These are phyloP conservation scores for Coelopa pilipes DNA, from an alignment of 2,888 invertebrate genomes.

Conservation along the genomic window DNA sequence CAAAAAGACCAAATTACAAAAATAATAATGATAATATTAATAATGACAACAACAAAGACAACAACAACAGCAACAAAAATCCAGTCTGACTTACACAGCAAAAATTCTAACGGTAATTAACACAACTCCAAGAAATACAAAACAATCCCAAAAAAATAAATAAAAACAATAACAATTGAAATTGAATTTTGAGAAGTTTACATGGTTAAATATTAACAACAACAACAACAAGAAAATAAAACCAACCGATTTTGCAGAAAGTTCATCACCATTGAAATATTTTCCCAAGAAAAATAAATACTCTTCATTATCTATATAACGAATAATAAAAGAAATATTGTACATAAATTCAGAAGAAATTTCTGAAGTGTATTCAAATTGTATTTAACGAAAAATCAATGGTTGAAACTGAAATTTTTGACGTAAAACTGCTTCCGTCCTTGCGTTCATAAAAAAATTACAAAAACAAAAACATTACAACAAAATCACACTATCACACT, in stretches of 20 bases:
- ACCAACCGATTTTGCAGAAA: neutral
- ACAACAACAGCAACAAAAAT: neutral
- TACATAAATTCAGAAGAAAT: too few species aligned
- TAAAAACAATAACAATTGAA: neutral
- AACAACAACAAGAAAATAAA: slow-evolving; percentile 4
- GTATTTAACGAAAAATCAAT: too few species aligned
- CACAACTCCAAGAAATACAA: slow-evolving; percentile 16
- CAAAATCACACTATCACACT: neutral
- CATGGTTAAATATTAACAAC: neutral
- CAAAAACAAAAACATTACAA: neutral
- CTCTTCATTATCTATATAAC: too few species aligned
- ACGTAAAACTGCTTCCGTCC: slow-evolving; percentile 1
- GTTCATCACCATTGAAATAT: too few species aligned
- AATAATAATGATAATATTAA: too few species aligned
- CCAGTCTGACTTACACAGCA: slow-evolving; percentile 35
- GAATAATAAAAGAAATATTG: too few species aligned
- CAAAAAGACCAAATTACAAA: slow-evolving; percentile 28
- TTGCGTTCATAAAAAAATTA: neutral
- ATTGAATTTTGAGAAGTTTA: neutral
- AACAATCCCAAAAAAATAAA: slow-evolving; percentile 6
- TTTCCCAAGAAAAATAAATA: too few species aligned
- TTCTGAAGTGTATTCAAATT: too few species aligned
- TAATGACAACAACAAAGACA: too few species aligned
- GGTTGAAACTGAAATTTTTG: too few species aligned
- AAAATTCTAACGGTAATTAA: slow-evolving; percentile 3